These are phyloP conservation scores for Venusia cambrica DNA, from an alignment of 2,888 invertebrate genomes.

Conservation along the genomic window DNA sequence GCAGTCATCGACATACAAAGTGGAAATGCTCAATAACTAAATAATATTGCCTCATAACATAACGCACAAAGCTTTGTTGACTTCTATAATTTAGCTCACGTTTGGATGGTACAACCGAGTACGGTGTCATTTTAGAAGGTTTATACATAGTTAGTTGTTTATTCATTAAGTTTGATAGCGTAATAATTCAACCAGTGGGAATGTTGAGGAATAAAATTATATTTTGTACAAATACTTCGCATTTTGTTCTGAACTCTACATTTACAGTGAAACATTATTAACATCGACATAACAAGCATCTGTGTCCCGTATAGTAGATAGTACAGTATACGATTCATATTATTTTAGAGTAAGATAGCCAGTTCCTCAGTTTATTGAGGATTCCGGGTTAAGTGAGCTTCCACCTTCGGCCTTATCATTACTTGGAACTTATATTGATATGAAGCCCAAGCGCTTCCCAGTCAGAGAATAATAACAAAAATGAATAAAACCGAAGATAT, in stretches of 20 bases:
- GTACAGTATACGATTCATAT: too few relatives aligned
- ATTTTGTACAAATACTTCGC: slow-evolving; percentile 32
- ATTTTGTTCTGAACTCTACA: slow-evolving; percentile 12
- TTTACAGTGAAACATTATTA: slow-evolving; percentile 1
- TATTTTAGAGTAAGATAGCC: too few relatives aligned
- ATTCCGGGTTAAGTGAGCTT: too few relatives aligned
- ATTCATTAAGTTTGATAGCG: slow-evolving; percentile 28
- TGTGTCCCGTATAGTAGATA: too few relatives aligned
- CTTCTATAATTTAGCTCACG: slow-evolving; percentile 8
- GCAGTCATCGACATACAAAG: slow-evolving; percentile 5
- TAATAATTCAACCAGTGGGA: slow-evolving; percentile 31
- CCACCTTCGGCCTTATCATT: too few relatives aligned
- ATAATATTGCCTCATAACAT: slow-evolving; percentile 2
- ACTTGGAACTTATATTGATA: too few relatives aligned
- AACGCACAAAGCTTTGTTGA: slow-evolving; percentile 8
- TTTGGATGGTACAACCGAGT: slow-evolving; percentile 3
- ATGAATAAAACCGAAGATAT: too few relatives aligned
- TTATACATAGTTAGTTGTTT: slow-evolving; percentile 17
- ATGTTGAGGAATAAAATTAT: slow-evolving; percentile 36
- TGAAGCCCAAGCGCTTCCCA: too few relatives aligned
- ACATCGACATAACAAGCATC: slow-evolving; percentile 2
- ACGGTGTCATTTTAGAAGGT: slow-evolving; percentile 23
- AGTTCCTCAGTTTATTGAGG: too few relatives aligned
- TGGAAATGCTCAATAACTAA: slow-evolving; percentile 18
- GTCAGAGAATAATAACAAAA: too few relatives aligned